These are phyloP conservation scores for Cyclina sinensis DNA, from an alignment of 1,140 invertebrate genomes.

Conservation along the genomic window DNA sequence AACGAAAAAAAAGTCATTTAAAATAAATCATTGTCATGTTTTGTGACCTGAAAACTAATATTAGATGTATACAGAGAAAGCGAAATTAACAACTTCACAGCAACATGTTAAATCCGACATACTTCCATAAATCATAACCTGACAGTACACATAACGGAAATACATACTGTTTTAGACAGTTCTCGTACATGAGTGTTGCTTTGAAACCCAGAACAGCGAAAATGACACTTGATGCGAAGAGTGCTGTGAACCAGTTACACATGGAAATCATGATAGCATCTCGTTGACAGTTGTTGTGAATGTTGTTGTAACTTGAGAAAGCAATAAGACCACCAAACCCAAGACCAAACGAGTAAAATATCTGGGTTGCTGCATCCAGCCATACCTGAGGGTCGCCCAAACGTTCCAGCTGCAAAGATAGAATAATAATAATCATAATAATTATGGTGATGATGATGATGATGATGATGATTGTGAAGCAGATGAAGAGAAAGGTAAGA, in stretches of 20 bases:
- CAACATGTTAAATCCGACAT: no score
- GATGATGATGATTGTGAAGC: no score
- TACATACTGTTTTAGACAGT: constrained; percentile 79
- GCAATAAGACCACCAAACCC: constrained; percentile 97
- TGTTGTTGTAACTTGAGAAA: constrained; percentile 95
- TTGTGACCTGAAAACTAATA: no score
- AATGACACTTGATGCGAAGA: constrained; percentile 98
- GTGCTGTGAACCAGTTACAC: constrained; percentile 98
- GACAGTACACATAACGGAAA: no score
- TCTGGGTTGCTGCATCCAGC: constrained; percentile 95
- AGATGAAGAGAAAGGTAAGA: no score
- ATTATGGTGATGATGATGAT: no score
- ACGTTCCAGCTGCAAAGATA: constrained; percentile 76
- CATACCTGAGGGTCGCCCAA: constrained; percentile 87
- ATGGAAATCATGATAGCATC: constrained; percentile 97
- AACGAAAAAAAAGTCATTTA: no score
- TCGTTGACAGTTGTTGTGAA: constrained; percentile 88
- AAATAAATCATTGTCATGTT: no score
- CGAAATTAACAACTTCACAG: no score
- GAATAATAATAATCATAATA: no score
- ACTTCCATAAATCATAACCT: no score
- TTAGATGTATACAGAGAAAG: no score
- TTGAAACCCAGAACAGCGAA: constrained; percentile 98
- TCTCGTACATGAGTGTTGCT: constrained; percentile 89
- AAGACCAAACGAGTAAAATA: constrained; percentile 95